Evolutionary conservation across 1,140 invertebrate species (phyloP), one percentile per base, ranked within the genome.

Genomic region (Panagrolaimus sp.): DNA sequence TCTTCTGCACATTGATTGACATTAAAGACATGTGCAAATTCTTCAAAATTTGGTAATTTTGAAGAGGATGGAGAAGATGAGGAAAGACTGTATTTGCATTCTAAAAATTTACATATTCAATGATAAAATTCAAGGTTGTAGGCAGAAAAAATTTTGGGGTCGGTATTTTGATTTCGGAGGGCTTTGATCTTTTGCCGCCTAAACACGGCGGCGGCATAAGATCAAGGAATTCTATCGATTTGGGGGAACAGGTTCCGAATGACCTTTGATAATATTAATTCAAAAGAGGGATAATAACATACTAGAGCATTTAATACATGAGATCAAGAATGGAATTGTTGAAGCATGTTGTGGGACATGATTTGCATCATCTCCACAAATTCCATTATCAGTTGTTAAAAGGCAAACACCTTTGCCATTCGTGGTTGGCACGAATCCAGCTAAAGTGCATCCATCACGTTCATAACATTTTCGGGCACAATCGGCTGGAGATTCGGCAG

Each of bases 381-480:
- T 43, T 67, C 47, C 28, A 32, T 68, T 64, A 69, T 79, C 77
- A 10, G 78, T 70, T 12, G 81, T 83, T 47, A 83, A 48, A 14
- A 82, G 67, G 70, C 80, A 82, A 28, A 82, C 79, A 9, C 80
- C 80, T n/a, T 73, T 71, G 44, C 71, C 71, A 52, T 64, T 68
- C 28, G 81, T 75, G 1, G 75, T 76, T 47, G 80, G 80, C 69
- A 82, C 78, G 65, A 83, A 82, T 15, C 81, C 80, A 15, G 80
- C 80, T 17, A 74, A 71, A 48, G 65, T 76, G 63, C 80, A 82
- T n/a, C 68, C 71, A 28, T 78, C 67, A 75, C 83, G 28, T 55
- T 82, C 81, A 24, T 80, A 76, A 67, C 80, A 82, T 72, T 82
- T 82, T 43, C 74, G 67, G 3, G 80, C 80, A 69, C 80, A 82